These are phyloP conservation scores for Macrosteles quadrilineatus DNA, from an alignment of 1,140 invertebrate species.

Conservation along the genomic window DNA sequence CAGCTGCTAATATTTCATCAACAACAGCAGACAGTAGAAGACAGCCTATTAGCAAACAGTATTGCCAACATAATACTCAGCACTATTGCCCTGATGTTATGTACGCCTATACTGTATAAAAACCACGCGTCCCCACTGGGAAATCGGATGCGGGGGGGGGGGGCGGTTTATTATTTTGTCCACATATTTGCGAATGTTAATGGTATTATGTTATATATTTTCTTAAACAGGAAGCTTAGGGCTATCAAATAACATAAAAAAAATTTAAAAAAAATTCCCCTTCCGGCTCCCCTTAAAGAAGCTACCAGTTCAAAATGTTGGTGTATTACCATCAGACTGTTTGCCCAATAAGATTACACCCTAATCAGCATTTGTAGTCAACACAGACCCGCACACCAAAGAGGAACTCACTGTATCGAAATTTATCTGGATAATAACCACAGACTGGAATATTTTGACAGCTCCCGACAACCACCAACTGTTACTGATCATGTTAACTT, in stretches of 20 bases:
- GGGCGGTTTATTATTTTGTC: slow-evolving; percentile 4
- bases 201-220: slow-evolving; percentile 1
- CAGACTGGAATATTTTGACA: too few species aligned
- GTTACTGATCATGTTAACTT: too few species aligned
- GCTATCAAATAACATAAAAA: neutral
- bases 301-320: too few species aligned
- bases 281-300: neutral
- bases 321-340: too few species aligned
- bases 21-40: neutral
- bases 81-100: too few species aligned
- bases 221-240: slow-evolving; percentile 13
- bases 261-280: neutral
- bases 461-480: too few species aligned
- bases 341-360: too few species aligned
- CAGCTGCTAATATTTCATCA: neutral
- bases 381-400: too few species aligned
- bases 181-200: slow-evolving; percentile 1
- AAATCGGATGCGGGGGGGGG: slow-evolving; percentile 7
- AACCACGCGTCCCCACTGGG: slow-evolving; percentile 8
- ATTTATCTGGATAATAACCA: too few species aligned
- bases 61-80: too few species aligned
- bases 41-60: slow-evolving; percentile 14
- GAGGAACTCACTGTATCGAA: too few species aligned
- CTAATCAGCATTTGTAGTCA: too few species aligned
- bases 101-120: neutral